Evolutionary conservation across 2,113 vertebrate genomes (phyloP).

Genomic region (Syngnathus floridae): DNA sequence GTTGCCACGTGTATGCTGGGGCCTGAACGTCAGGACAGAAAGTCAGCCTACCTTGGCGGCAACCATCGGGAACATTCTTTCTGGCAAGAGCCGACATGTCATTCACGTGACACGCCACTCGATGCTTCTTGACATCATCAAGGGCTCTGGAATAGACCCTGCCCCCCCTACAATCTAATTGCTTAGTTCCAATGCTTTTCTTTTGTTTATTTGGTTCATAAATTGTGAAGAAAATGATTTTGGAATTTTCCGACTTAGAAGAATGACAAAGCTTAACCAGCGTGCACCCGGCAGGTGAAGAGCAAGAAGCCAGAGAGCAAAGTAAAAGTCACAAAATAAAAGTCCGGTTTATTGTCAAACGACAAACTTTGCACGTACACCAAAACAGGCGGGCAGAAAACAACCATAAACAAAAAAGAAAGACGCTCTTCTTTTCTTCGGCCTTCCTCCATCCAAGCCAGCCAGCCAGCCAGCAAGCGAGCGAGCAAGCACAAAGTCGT

Average conservation of each 20-base stretch:
- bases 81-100: not conserved
- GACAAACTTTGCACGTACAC: constrained; percentile 78
- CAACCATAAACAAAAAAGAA: constrained; percentile 56
- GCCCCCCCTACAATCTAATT: too few relatives aligned
- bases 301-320: constrained; percentile 18
- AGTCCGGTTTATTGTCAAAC: constrained; percentile 82
- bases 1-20: not conserved
- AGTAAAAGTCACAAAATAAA: constrained; percentile 80
- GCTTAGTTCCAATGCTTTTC: too few relatives aligned
- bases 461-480: not conserved
- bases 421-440: constrained; percentile 69
- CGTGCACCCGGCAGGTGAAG: not conserved
- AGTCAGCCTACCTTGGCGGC: too few relatives aligned
- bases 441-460: constrained; percentile 74
- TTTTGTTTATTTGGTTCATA: too few relatives aligned
- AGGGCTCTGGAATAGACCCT: too few relatives aligned
- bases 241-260: too few relatives aligned
- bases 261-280: too few relatives aligned
- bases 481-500: constrained; percentile 35
- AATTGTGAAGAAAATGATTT: too few relatives aligned
- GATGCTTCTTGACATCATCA: too few relatives aligned
- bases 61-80: not conserved
- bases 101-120: too few relatives aligned
- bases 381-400: constrained; percentile 74
- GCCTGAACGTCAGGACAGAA: too few relatives aligned